Evolutionary conservation across 2,113 vertebrate species (phyloP).

Genomic region (Gnathonemus longibarbis): DNA sequence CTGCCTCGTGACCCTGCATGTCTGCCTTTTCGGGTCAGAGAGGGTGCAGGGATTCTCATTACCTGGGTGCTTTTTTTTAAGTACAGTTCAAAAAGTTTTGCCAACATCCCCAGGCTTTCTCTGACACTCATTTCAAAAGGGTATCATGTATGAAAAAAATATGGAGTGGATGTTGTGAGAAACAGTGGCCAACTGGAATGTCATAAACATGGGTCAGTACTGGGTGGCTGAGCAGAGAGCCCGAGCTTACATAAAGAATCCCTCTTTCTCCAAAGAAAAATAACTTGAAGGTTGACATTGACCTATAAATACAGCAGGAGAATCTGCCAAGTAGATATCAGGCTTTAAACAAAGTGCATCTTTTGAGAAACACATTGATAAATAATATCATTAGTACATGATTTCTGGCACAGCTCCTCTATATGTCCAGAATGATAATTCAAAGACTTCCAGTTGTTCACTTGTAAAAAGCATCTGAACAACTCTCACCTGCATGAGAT

Average conservation of each 20-base stretch:
- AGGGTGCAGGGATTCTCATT: neutral
- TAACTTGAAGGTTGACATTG: neutral
- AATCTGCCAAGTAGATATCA: neutral
- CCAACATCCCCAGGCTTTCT: neutral
- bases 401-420: neutral
- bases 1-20: neutral
- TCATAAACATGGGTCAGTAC: neutral
- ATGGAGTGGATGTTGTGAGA: neutral
- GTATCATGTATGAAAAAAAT: neutral
- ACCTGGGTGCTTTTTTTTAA: neutral
- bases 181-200: neutral
- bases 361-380: neutral
- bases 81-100: neutral
- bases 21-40: neutral
- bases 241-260: neutral
- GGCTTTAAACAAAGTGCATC: neutral
- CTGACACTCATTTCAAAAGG: neutral
- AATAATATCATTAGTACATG: neutral
- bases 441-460: neutral
- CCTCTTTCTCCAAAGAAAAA: neutral
- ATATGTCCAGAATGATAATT: neutral
- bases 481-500: neutral
- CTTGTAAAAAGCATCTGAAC: neutral
- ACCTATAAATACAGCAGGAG: neutral
- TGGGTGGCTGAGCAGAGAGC: neutral